Evolutionary conservation across 2,888 invertebrate genomes (phyloP), one percentile per base, ranked within the genome.

Genomic region (Spilosoma lubricipeda): DNA sequence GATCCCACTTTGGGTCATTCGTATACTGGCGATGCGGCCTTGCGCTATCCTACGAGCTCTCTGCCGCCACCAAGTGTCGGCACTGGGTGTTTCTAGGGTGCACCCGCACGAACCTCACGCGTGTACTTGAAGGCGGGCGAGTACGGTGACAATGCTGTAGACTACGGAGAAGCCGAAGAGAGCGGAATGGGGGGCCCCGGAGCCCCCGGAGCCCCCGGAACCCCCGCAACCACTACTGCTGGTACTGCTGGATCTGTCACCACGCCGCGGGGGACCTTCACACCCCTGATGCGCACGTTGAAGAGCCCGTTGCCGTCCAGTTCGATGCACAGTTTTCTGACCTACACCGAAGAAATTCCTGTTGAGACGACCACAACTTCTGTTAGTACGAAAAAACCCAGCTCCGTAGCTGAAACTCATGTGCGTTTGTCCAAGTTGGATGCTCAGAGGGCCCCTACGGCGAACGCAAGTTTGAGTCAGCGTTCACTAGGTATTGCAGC

Each of bases 61-160:
- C 77, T 77, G 78, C 73, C 79, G 80, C 71, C 78, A 73, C 73
- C 71, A 64, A 75, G 76, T 70, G 70, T 70, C 80, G 81, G 68
- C 82, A 78, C 75, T 77, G 76, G 80, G 82, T 83, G 84, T 83
- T 86, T 86, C 79, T 80, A 84, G 81, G 77, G 80, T 74, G 82
- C 71, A 56, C 77, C 72, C 75, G 82, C 82, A 85, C 83, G 81
- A 85, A 76, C 85, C 80, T 77, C 86, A 80, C 84, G 86, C 84
- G 83, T 87, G 82, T 86, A 83, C 85, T 88, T 86, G 86, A 88
- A 93, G 93, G 91, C 91, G 86, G 94, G 93, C 82, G 94, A 93
- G 88, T 93, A 93, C 89, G 93, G 93, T 65, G 93, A 93, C 89
- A 91, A 92, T 88, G 93, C 86, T 80, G 91, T 90, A 33, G 93